Conservation (phyloP, 1,140 invertebrate genomes). For the Drosophila ananassae region DNA sequence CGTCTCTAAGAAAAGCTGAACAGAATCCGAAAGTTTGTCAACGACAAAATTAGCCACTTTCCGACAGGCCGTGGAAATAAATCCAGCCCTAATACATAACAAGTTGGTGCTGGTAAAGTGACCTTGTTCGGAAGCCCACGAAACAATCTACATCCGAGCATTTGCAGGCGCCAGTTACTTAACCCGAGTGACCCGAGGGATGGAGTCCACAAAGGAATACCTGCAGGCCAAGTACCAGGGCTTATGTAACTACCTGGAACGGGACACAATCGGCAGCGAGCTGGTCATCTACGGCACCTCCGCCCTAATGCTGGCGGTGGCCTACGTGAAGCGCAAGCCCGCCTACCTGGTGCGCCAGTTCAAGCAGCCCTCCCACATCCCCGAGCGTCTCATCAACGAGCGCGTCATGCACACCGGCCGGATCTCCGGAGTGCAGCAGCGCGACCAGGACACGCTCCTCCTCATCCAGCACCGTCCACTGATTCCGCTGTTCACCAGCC, state of each 20-base stretch:
- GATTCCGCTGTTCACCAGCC: constrained; percentile 72
- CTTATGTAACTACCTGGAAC: constrained; percentile 82
- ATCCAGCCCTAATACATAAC: constrained; percentile 34
- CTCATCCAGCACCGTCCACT: constrained; percentile 72
- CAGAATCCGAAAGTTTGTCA: constrained; percentile 14
- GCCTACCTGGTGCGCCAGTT: constrained; percentile 79
- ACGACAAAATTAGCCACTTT: constrained; percentile 57
- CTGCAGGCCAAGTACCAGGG: constrained; percentile 64
- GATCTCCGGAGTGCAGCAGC: constrained; percentile 69
- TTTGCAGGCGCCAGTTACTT: constrained; percentile 63
- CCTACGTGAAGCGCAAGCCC: constrained; percentile 77
- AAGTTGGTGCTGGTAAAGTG: constrained; percentile 34
- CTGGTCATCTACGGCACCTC: constrained; percentile 73
- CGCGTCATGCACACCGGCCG: constrained; percentile 76
- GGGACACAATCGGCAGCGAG: constrained; percentile 71
- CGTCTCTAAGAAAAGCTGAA: constrained; percentile 19
- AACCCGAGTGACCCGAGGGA: constrained; percentile 20
- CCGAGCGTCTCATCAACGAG: constrained; percentile 75
- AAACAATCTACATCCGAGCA: constrained; percentile 24
- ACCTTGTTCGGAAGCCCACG: constrained; percentile 9
- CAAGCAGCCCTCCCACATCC: constrained; percentile 79
- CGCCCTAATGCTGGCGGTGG: constrained; percentile 66
- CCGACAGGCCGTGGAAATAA: not conserved
- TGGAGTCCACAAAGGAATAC: constrained; percentile 53
- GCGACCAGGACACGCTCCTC: constrained; percentile 70